Conservation (phyloP, 2,797 vertebrate species). For the Vireo griseus region DNA sequence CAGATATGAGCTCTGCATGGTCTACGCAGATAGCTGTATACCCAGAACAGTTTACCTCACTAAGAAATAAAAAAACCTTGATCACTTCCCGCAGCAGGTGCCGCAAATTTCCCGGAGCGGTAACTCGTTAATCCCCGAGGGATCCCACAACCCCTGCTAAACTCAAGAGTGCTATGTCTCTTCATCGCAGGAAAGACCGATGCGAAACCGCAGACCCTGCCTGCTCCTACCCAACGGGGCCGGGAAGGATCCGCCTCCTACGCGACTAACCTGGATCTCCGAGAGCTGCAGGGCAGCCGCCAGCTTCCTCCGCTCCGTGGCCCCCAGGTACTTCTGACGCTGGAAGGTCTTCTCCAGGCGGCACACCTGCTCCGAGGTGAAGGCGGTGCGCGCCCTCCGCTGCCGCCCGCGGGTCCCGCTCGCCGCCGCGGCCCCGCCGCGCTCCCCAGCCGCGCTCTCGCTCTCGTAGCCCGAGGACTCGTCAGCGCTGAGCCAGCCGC, state of each 20-base stretch:
- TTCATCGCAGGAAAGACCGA: fast-evolving
- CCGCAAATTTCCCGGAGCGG: background rate
- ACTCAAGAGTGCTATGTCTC: fast-evolving
- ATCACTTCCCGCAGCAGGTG: background rate
- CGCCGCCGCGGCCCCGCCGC: background rate
- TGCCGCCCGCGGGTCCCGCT: background rate
- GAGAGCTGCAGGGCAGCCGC: conserved; percentile 74
- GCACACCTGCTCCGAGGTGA: conserved; percentile 74
- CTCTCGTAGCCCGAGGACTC: conserved; percentile 56
- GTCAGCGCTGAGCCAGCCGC: conserved; percentile 7
- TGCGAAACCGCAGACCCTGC: fast-evolving
- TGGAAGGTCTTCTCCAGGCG: conserved; percentile 76
- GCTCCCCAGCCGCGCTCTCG: background rate
- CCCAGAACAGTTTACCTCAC: background rate
- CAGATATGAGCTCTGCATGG: background rate
- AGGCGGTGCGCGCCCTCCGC: conserved; percentile 75
- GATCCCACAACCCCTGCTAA: background rate
- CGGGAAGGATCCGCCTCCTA: background rate
- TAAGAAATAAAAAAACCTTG: background rate
- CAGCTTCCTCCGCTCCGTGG: conserved; percentile 70
- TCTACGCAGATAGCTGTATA: fast-evolving
- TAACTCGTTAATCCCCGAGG: background rate
- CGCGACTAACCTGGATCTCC: conserved; percentile 76
- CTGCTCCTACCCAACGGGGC: background rate
- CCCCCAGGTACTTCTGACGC: conserved; percentile 74